These are phyloP conservation scores for Anniella stebbinsi DNA, from an alignment of 2,797 vertebrate genomes.

Conservation along the genomic window DNA sequence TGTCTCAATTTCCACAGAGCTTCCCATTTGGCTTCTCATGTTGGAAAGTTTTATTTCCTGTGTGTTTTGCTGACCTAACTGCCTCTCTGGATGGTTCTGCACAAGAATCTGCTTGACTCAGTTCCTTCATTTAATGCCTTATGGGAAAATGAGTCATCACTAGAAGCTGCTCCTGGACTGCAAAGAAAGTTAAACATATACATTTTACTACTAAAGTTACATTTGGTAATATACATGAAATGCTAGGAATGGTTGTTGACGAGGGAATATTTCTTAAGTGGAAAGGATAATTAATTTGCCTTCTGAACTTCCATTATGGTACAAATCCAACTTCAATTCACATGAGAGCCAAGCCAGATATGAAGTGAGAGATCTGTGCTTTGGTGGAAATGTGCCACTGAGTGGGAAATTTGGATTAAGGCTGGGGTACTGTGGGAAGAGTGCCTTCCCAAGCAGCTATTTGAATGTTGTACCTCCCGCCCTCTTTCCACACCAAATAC, in stretches of 20 bases:
- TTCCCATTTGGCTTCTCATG: not conserved
- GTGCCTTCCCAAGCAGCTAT: not conserved
- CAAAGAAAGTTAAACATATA: not conserved
- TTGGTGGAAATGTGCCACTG: not conserved
- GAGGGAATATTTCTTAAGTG: not conserved
- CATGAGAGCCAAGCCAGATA: not conserved
- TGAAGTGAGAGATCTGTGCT: not conserved
- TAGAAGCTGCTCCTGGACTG: not conserved
- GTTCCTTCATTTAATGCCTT: conserved; percentile 1
- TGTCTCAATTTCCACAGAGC: not conserved
- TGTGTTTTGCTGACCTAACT: conserved; percentile 6
- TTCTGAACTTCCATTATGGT: not conserved
- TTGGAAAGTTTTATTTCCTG: conserved; percentile 1
- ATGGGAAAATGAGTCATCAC: conserved; percentile 1
- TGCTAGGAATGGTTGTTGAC: not conserved
- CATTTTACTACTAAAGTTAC: not conserved
- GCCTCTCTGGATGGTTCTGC: not conserved
- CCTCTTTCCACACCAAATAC: not conserved
- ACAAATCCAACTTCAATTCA: not conserved
- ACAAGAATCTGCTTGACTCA: not conserved
- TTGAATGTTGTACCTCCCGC: no score
- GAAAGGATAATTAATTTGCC: not conserved
- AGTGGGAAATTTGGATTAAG: not conserved
- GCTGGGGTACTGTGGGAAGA: no score
- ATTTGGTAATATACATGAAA: not conserved